Percentiles rank a stretch among this genome's conserved stretches.
Conservation (phyloP, 1,140 invertebrate genomes). For the Octopus bimaculoides region DNA sequence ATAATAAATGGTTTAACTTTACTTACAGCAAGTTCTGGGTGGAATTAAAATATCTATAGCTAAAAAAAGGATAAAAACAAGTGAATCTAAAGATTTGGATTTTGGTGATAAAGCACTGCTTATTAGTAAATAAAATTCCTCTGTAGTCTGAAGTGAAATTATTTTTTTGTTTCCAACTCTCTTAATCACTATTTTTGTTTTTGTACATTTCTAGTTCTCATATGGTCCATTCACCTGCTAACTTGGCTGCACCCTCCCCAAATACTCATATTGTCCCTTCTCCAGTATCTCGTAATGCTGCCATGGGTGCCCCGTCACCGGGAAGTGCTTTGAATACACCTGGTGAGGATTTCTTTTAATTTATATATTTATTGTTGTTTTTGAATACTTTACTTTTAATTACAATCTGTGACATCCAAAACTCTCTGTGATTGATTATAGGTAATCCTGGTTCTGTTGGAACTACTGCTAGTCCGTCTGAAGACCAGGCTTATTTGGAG, state of each 20-base stretch:
- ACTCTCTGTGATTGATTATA: constrained; percentile 64
- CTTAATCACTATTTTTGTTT: not conserved
- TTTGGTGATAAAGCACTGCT: too few relatives aligned
- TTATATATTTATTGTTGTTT: constrained; percentile 6
- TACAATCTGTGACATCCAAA: too few relatives aligned
- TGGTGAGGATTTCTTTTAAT: constrained; percentile 29
- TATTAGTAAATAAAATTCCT: too few relatives aligned
- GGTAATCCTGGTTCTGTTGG: constrained; percentile 63
- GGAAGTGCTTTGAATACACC: constrained; percentile 51
- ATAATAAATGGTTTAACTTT: too few relatives aligned
- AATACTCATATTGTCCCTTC: constrained; percentile 67
- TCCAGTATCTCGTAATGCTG: constrained; percentile 64
- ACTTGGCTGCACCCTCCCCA: constrained; percentile 38
- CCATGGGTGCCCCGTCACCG: constrained; percentile 54
- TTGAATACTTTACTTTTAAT: not conserved
- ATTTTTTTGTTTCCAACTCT: not conserved
- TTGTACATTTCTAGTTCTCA: constrained; percentile 9
- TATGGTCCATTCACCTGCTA: constrained; percentile 34
- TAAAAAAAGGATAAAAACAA: too few relatives aligned
- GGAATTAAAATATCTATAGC: too few relatives aligned
- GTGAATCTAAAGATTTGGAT: too few relatives aligned
- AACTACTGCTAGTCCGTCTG: constrained; percentile 58
- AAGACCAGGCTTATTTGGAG: constrained; percentile 86
- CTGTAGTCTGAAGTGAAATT: too few relatives aligned
- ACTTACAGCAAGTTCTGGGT: too few relatives aligned